These are phyloP conservation scores for Recurvirostra avosetta DNA, from an alignment of 2,113 vertebrate genomes.

Conservation along the genomic window DNA sequence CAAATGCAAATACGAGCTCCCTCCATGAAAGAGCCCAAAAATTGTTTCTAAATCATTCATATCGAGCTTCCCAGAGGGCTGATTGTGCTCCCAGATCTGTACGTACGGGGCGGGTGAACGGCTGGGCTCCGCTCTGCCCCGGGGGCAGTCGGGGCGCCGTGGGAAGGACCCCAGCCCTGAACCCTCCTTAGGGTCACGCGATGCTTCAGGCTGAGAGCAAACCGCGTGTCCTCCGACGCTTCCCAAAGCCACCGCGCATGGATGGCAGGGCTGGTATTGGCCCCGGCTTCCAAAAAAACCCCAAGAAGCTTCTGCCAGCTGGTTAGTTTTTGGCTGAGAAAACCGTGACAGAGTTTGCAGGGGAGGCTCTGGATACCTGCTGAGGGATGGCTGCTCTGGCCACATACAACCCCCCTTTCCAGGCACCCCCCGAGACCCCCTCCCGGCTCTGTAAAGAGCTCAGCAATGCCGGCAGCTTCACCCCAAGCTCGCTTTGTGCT, in stretches of 20 bases:
- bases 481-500: not conserved
- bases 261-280: fast-evolving
- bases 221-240: fast-evolving
- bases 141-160: fast-evolving
- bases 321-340: not conserved
- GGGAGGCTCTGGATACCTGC: not conserved
- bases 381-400: not conserved
- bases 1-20: conserved; percentile 44
- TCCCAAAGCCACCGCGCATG: not conserved
- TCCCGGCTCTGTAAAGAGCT: fast-evolving
- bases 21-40: not conserved
- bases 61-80: not conserved
- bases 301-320: not conserved
- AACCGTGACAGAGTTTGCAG: not conserved
- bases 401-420: fast-evolving
- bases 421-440: not conserved
- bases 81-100: not conserved
- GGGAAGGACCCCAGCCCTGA: not conserved
- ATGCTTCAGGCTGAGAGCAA: not conserved
- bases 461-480: not conserved
- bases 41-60: not conserved
- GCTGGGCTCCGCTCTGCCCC: not conserved
- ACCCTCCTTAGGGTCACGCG: fast-evolving
- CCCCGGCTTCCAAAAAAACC: not conserved
- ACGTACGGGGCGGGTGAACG: fast-evolving